phyloP scores from a whole-genome alignment of 1,140 invertebrate genomes.

The Acromyrmex charruanus region DNA sequence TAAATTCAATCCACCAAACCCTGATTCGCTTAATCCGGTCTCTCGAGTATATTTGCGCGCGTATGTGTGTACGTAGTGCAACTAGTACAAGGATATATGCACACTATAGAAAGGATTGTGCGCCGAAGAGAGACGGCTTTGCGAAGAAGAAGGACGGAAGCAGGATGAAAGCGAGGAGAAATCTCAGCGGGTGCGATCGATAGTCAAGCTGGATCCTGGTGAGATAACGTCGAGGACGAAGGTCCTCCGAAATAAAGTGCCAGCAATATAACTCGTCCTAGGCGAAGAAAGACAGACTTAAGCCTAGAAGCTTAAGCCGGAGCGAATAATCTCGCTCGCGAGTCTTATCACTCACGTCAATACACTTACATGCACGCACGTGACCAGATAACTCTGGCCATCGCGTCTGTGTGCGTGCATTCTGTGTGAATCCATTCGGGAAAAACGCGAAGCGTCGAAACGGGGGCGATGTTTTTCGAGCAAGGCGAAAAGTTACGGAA shows the following conservation, averaged over 20 bases:
- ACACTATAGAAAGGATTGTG: slow-evolving; percentile 26
- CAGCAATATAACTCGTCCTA: slow-evolving; percentile 69
- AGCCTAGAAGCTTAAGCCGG: slow-evolving; percentile 69
- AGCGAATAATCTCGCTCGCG: slow-evolving; percentile 69
- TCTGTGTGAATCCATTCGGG: not conserved
- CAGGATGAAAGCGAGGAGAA: slow-evolving; percentile 39
- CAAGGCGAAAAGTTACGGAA: not conserved
- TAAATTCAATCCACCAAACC: slow-evolving; percentile 70
- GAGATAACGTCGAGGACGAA: slow-evolving; percentile 69
- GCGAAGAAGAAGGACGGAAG: not conserved
- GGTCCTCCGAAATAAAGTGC: slow-evolving; percentile 75
- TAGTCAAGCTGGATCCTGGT: slow-evolving; percentile 71
- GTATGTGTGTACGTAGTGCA: not conserved
- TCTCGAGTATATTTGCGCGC: slow-evolving; percentile 5
- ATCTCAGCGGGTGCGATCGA: slow-evolving; percentile 62
- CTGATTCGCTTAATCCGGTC: slow-evolving; percentile 69
- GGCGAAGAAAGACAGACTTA: slow-evolving; percentile 52
- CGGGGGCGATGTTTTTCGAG: slow-evolving; percentile 4
- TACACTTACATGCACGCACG: slow-evolving; percentile 39
- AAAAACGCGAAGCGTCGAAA: slow-evolving; percentile 22
- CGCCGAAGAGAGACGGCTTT: slow-evolving; percentile 2
- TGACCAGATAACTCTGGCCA: slow-evolving; percentile 5
- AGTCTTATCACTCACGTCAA: slow-evolving; percentile 68
- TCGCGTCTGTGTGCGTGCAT: slow-evolving; percentile 3
- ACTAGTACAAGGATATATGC: not conserved